Conservation (phyloP, 1,140 invertebrate species). For the Bombus waltoni region DNA sequence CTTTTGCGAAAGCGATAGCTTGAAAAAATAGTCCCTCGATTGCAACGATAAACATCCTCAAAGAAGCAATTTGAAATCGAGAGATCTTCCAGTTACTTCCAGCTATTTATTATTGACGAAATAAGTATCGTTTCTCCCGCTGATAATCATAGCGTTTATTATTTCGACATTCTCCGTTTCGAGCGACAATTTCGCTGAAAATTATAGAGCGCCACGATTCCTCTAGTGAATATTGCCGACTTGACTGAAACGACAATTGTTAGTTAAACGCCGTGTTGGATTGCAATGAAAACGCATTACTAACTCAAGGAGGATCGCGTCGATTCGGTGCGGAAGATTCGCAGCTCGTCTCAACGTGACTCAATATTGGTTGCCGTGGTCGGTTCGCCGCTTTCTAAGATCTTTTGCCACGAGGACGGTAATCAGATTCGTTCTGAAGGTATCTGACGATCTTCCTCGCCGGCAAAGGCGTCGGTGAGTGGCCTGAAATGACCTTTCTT, state of each 20-base stretch:
- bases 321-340: constrained; percentile 6
- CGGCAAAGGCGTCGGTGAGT: constrained; percentile 49
- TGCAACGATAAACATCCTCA: background rate
- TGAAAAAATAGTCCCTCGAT: background rate
- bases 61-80: background rate
- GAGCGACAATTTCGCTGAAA: constrained; percentile 4
- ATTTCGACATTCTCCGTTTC: constrained; percentile 23
- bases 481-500: constrained; percentile 51
- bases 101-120: constrained; percentile 34
- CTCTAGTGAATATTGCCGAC: background rate
- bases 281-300: constrained; percentile 1
- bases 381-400: constrained; percentile 43
- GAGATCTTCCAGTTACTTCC: background rate
- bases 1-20: background rate
- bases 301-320: background rate
- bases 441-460: constrained; percentile 44
- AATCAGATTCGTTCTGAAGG: constrained; percentile 50
- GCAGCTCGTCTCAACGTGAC: constrained; percentile 19
- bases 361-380: constrained; percentile 43
- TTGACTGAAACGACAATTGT: constrained; percentile 19
- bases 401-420: constrained; percentile 35
- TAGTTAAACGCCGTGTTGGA: background rate
- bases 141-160: constrained; percentile 17
- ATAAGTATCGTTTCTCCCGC: background rate
- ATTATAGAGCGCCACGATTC: background rate